phyloP scores from a whole-genome alignment of 1,140 invertebrate species.

The Temnothorax curvispinosus region DNA sequence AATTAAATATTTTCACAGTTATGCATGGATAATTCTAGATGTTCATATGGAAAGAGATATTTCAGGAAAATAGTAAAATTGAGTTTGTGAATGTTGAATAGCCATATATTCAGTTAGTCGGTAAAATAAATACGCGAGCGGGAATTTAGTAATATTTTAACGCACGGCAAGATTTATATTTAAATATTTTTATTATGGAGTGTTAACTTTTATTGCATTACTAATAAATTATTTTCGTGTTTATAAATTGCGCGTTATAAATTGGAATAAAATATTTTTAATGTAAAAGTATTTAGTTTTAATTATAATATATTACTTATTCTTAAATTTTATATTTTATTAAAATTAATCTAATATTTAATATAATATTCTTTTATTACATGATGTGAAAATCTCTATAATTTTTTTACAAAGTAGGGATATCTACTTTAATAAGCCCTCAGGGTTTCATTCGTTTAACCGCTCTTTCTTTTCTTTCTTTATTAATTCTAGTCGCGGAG shows the following conservation, averaged over 20 bases:
- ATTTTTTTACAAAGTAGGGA: not conserved
- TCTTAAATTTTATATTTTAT: not conserved
- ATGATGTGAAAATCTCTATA: conserved; percentile 1
- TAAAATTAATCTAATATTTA: not conserved
- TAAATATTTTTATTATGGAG: not conserved
- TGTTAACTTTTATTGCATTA: not conserved
- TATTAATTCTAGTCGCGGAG: not conserved
- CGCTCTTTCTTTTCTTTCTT: not conserved
- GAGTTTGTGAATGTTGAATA: not conserved
- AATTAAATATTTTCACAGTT: conserved; percentile 18
- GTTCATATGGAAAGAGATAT: not conserved
- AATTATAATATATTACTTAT: not conserved
- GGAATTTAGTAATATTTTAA: not conserved
- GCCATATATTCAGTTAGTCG: not conserved
- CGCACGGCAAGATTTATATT: not conserved
- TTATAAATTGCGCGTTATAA: not conserved
- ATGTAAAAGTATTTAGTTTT: not conserved
- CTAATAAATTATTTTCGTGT: conserved; percentile 9
- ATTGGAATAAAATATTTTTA: not conserved
- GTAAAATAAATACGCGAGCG: not conserved
- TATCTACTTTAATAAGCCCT: conserved; percentile 1
- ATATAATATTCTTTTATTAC: not conserved
- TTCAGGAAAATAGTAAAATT: not conserved
- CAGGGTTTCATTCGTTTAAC: not conserved
- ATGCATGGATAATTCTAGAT: not conserved